These are phyloP conservation scores for Gymnothorax javanicus DNA, from an alignment of 2,797 vertebrate genomes.

Conservation along the genomic window DNA sequence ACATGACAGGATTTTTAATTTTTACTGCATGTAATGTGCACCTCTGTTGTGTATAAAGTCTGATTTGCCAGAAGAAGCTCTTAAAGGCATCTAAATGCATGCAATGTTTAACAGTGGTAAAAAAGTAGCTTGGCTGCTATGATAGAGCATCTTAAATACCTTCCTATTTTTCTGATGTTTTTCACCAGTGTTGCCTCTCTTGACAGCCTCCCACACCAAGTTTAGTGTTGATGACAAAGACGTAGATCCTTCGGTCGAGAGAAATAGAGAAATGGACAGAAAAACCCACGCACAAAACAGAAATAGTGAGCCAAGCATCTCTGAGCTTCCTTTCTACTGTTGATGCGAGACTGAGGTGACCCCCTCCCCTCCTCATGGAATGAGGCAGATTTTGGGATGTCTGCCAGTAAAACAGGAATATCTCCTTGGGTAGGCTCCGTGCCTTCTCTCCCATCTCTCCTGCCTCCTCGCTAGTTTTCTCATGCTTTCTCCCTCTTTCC, in stretches of 20 bases:
- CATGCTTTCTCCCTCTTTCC: neutral
- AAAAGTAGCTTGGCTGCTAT: constrained; percentile 10
- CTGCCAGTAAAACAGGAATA: constrained; percentile 38
- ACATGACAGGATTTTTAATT: no score
- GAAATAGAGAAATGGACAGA: neutral
- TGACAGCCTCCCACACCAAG: constrained; percentile 10
- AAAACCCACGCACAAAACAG: neutral
- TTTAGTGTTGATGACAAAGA: neutral
- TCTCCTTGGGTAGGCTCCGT: constrained; percentile 26
- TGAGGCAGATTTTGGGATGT: constrained; percentile 37
- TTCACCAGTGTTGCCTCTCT: neutral
- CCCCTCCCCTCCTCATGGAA: neutral
- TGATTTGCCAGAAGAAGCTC: neutral
- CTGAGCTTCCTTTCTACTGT: neutral
- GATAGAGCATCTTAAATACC: neutral
- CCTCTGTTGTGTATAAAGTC: neutral
- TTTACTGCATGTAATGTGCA: no score
- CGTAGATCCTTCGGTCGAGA: constrained; percentile 1
- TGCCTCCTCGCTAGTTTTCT: neutral
- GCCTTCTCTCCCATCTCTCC: neutral
- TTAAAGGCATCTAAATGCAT: constrained; percentile 24
- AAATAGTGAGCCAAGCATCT: neutral
- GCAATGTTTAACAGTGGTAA: constrained; percentile 6
- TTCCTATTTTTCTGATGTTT: neutral
- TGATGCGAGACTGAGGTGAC: neutral